Conservation (phyloP, 2,797 vertebrate genomes). For the Arnoldichthys spilopterus region DNA sequence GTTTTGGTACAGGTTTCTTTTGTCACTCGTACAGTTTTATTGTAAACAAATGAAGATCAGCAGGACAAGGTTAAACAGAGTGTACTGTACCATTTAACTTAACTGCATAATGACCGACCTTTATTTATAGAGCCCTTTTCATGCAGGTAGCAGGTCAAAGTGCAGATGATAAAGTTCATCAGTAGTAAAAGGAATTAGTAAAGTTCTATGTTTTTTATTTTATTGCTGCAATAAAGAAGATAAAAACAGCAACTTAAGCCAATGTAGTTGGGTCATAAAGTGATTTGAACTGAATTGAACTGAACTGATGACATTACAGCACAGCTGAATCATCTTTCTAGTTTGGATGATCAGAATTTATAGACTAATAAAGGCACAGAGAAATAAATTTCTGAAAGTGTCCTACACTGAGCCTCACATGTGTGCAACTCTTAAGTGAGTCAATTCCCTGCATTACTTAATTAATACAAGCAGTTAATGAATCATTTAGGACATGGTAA, state of each 20-base stretch:
- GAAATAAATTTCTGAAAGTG: not conserved
- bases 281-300: not conserved
- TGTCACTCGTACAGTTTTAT: not conserved
- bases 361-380: not conserved
- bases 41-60: not conserved
- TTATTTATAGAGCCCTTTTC: too few relatives aligned
- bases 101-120: too few relatives aligned
- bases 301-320: too few relatives aligned
- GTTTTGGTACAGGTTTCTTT: not conserved
- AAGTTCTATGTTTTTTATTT: too few relatives aligned
- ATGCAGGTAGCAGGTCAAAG: too few relatives aligned
- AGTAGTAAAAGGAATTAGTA: too few relatives aligned
- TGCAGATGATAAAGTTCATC: too few relatives aligned
- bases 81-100: too few relatives aligned
- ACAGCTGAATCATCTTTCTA: too few relatives aligned
- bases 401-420: not conserved
- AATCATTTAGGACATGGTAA: conserved; percentile 20
- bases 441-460: conserved; percentile 5
- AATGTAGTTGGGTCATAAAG: not conserved
- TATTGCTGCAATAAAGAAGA: too few relatives aligned
- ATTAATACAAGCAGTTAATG: conserved; percentile 20
- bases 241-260: not conserved
- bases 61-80: too few relatives aligned
- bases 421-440: conserved; percentile 1
- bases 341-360: not conserved